Conservation (phyloP, 2,797 vertebrate species). For the Todus mexicanus region DNA sequence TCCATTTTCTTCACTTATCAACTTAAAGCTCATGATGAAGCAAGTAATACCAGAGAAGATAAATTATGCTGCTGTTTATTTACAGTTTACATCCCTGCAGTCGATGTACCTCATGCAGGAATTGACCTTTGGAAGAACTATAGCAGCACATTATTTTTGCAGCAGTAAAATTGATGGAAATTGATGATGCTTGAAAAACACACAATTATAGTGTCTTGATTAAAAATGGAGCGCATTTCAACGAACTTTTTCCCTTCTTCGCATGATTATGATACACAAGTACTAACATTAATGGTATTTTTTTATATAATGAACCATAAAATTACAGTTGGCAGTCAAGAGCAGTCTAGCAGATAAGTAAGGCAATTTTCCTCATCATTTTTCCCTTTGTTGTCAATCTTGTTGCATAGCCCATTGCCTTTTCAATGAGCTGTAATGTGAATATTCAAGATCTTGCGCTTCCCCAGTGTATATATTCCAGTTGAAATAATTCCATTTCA, state of each 20-base stretch:
- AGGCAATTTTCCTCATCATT: constrained; percentile 86
- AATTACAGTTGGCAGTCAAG: constrained; percentile 88
- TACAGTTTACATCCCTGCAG: constrained; percentile 39
- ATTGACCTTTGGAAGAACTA: constrained; percentile 65
- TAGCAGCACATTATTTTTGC: constrained; percentile 37
- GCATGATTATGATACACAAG: constrained; percentile 66
- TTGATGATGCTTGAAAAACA: constrained; percentile 69
- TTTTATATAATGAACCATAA: constrained; percentile 86
- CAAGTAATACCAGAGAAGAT: constrained; percentile 41
- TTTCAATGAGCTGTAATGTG: constrained; percentile 84
- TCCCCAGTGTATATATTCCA: constrained; percentile 54
- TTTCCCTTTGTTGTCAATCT: constrained; percentile 81
- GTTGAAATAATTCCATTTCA: constrained; percentile 42
- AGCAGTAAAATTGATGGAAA: constrained; percentile 61
- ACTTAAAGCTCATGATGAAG: background rate
- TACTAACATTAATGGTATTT: constrained; percentile 77
- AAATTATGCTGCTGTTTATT: constrained; percentile 44
- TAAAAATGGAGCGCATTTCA: constrained; percentile 67
- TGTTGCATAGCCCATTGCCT: constrained; percentile 85
- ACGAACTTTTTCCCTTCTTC: constrained; percentile 61
- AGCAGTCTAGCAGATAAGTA: constrained; percentile 84
- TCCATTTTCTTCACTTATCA: constrained; percentile 37
- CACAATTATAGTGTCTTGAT: constrained; percentile 65
- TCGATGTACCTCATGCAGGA: background rate
- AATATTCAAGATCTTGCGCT: constrained; percentile 71